Percentiles rank a stretch among this genome's conserved stretches.
These are phyloP conservation scores for Chroicocephalus ridibundus DNA, from an alignment of 2,113 vertebrate genomes.

Conservation along the genomic window DNA sequence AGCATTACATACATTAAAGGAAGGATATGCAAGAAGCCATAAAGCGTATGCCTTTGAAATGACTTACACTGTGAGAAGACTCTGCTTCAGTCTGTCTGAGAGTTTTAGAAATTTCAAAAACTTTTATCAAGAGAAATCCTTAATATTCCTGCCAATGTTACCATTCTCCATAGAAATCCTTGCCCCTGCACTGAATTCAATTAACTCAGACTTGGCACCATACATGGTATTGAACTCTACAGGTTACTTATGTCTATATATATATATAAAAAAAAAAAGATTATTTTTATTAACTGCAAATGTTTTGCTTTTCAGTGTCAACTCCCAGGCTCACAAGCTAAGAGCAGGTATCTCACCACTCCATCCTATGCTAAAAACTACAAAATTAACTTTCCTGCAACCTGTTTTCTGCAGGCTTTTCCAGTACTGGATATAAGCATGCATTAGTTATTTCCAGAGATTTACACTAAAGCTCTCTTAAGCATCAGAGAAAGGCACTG, in stretches of 20 bases:
- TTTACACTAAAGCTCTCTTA: not conserved
- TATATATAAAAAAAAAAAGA: no score
- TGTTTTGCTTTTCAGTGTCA: not conserved
- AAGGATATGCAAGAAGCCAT: not conserved
- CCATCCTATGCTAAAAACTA: not conserved
- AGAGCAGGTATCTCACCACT: not conserved
- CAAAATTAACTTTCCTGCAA: conserved; percentile 3
- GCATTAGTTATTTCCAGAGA: conserved; percentile 29
- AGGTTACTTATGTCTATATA: not conserved
- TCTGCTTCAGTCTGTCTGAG: not conserved
- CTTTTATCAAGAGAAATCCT: not conserved
- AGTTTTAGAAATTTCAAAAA: not conserved
- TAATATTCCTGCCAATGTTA: not conserved
- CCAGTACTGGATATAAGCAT: not conserved
- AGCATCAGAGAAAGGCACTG: not conserved
- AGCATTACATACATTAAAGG: not conserved
- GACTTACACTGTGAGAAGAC: not conserved
- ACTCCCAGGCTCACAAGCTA: not conserved
- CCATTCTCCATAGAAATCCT: not conserved
- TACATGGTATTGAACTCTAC: not conserved
- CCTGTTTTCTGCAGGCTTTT: not conserved
- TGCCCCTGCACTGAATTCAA: not conserved
- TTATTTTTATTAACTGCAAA: not conserved
- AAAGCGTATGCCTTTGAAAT: not conserved
- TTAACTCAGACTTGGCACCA: not conserved